Evolutionary conservation across 2,113 vertebrate species (phyloP), one percentile per base, ranked within the genome.

Genomic region (Pyrgilauda ruficollis): DNA sequence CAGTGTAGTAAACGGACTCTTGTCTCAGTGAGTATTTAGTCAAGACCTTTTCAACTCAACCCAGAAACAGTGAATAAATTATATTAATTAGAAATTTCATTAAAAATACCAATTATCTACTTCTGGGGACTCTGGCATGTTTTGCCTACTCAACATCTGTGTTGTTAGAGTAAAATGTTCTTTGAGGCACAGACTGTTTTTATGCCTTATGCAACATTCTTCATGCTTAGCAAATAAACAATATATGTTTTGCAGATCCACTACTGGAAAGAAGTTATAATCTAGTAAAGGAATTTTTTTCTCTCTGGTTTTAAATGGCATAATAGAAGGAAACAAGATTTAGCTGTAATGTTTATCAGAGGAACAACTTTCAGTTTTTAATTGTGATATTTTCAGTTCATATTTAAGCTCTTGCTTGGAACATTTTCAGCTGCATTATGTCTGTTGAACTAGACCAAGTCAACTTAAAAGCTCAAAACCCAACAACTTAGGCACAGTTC

Each of bases 141-240:
- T 91, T 89, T 94, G 58, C 46, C 81, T 91, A 85, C 84, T 87
- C 31, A 89, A 35, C 62, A 83, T 84, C 55, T 93, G 78, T 89
- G 58, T 31, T 64, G 37, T 69, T 62, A 69, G 67, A 87, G 61
- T 69, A 76, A 92, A 95, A 90, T 66, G 49, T 72, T 91, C 59
- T 94, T 87, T 1, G 5, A 92, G n/a, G 58, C 44, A 89, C 37
- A 66, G 41, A 53, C 53, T 89, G 58, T 17, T 94, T 88, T 92
- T 82, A n/a, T 72, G 61, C 23, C 73, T 92, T 77, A 91, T 27
- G 55, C 26, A 87, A 79, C 41, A 87, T 50, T 78, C 43, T 64
- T 90, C 66, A 90, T 30, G 41, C 52, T 85, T 76, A 64, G 41
- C 66, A 93, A 91, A 84, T 64, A 72, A 93, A 69, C 23, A n/a